Conservation (phyloP, 92 coral and sea anemone species). For the Zoanthus sociatus region DNA sequence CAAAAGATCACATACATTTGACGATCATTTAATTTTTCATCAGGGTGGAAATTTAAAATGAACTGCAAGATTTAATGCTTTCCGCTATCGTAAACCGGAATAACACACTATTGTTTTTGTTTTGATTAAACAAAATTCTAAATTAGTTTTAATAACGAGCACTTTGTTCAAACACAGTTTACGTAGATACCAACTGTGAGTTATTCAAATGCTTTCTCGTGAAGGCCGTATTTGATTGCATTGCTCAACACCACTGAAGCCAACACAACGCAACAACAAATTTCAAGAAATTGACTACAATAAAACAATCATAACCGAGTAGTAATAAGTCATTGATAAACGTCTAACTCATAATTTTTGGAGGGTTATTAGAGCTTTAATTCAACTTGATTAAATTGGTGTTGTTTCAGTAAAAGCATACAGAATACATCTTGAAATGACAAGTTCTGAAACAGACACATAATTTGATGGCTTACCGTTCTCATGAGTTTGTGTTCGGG, state of each 20-base stretch:
- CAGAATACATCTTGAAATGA: slow-evolving; percentile 9
- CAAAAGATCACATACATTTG: slow-evolving; percentile 19
- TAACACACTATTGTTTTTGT: background rate
- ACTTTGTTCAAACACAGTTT: background rate
- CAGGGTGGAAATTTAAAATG: background rate
- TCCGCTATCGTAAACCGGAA: background rate
- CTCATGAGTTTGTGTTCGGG: slow-evolving; percentile 43
- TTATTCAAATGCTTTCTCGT: background rate
- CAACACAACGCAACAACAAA: background rate
- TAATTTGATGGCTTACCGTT: slow-evolving; percentile 28
- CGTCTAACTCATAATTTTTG: background rate
- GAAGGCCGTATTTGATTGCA: background rate
- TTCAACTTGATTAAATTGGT: background rate
- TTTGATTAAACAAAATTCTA: background rate
- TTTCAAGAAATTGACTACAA: background rate
- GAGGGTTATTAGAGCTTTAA: too few relatives aligned
- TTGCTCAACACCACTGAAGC: slow-evolving; percentile 34
- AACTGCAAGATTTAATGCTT: background rate
- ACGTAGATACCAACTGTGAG: background rate
- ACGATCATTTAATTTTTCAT: background rate
- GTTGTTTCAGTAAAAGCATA: background rate
- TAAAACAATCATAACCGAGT: background rate
- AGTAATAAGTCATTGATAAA: background rate
- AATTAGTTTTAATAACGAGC: background rate
- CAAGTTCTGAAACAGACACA: background rate